phyloP scores from a whole-genome alignment of 2,113 vertebrate species.

The Pontoporia blainvillei region DNA sequence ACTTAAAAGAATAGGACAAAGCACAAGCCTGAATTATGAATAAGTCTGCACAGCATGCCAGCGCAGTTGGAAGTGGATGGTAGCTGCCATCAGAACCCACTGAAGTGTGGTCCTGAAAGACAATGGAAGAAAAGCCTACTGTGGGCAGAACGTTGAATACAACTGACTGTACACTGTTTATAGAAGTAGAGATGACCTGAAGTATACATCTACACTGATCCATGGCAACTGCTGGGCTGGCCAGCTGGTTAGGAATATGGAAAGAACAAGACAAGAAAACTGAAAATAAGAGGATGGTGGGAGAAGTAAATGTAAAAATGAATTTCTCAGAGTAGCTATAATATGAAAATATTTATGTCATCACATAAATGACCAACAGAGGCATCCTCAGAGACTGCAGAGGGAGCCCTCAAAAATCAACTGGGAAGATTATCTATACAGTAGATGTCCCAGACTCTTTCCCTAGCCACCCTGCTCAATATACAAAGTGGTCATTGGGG shows the following conservation, averaged over 20 bases:
- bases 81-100: background rate
- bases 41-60: background rate
- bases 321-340: background rate
- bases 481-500: background rate
- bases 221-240: background rate
- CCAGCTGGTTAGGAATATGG: background rate
- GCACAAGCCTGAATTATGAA: background rate
- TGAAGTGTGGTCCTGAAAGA: background rate
- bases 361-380: background rate
- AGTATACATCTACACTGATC: background rate
- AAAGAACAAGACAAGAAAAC: background rate
- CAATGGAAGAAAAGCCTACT: background rate
- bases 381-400: background rate
- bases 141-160: background rate
- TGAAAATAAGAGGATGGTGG: background rate
- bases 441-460: background rate
- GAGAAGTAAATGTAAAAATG: background rate
- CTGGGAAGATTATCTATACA: background rate
- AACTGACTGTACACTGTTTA: background rate
- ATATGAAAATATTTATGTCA: background rate
- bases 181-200: background rate
- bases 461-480: background rate
- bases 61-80: background rate
- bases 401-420: background rate
- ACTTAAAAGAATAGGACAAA: background rate